phyloP scores from a whole-genome alignment of 2,888 invertebrate genomes.

The Clusia tigrina region DNA sequence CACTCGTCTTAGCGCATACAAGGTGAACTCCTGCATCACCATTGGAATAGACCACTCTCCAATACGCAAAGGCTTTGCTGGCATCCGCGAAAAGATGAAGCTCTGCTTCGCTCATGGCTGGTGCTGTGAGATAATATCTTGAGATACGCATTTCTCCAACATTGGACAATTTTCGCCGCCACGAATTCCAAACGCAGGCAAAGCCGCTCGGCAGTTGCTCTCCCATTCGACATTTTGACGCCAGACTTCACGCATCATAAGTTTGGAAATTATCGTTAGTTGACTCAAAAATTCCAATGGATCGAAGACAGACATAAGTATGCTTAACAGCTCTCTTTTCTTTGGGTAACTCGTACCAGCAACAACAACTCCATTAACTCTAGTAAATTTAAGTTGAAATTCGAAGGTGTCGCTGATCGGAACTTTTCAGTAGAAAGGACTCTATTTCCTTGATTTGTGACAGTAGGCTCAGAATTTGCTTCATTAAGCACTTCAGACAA shows the following conservation, averaged over 20 bases:
- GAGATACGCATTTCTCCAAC: constrained; percentile 22
- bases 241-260: constrained; percentile 22
- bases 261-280: constrained; percentile 7
- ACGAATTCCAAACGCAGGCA: too few relatives aligned
- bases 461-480: neutral
- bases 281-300: constrained; percentile 21
- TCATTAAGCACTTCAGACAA: constrained; percentile 5
- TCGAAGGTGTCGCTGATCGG: constrained; percentile 27
- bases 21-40: constrained; percentile 17
- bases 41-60: constrained; percentile 16
- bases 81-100: constrained; percentile 26
- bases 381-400: constrained; percentile 20
- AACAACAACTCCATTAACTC: neutral
- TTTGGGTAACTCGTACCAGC: too few relatives aligned
- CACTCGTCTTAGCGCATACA: too few relatives aligned
- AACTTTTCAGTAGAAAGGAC: constrained; percentile 20
- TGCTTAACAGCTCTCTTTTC: too few relatives aligned
- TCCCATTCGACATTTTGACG: constrained; percentile 20
- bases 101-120: constrained; percentile 14
- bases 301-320: too few relatives aligned
- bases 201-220: too few relatives aligned
- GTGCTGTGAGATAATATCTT: too few relatives aligned
- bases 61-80: constrained; percentile 29
- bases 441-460: neutral
- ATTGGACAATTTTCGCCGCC: too few relatives aligned